phyloP scores from a whole-genome alignment of 2,888 invertebrate genomes.

The Adelognathus sp. region DNA sequence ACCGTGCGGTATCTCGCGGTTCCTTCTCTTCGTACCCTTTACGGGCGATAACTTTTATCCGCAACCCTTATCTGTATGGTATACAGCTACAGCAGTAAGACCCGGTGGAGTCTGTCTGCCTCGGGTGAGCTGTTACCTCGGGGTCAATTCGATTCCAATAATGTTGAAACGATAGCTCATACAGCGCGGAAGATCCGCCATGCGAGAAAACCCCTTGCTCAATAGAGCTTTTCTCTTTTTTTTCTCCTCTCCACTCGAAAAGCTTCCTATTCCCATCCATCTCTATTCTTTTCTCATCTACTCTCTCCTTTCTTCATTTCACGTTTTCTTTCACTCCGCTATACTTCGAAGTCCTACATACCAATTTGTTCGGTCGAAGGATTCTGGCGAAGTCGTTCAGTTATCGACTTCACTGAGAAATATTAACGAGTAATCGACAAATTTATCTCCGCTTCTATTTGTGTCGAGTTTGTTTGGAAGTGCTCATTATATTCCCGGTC shows the following conservation, averaged over 20 bases:
- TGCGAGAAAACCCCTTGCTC: background rate
- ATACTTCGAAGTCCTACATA: background rate
- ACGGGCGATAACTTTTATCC: background rate
- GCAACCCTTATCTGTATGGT: background rate
- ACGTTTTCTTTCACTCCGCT: background rate
- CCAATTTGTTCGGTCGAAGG: background rate
- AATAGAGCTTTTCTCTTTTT: background rate
- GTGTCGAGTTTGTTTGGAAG: no score
- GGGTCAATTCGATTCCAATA: constrained; percentile 56
- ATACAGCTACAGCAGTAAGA: background rate
- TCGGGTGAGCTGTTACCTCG: constrained; percentile 22
- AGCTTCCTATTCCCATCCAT: background rate
- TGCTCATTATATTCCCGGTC: background rate
- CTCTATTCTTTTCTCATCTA: background rate
- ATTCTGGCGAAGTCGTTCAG: background rate
- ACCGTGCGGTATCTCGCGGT: constrained; percentile 19
- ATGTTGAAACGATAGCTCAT: constrained; percentile 33
- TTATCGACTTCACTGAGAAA: background rate
- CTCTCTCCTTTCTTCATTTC: background rate
- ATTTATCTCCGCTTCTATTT: background rate
- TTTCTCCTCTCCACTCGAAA: background rate
- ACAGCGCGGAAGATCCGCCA: background rate
- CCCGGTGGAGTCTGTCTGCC: constrained; percentile 5
- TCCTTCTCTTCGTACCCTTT: background rate
- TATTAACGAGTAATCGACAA: background rate